Evolutionary conservation across 2,797 vertebrate genomes (phyloP), one percentile per base, ranked within the genome.

Genomic region (Zalophus californianus): DNA sequence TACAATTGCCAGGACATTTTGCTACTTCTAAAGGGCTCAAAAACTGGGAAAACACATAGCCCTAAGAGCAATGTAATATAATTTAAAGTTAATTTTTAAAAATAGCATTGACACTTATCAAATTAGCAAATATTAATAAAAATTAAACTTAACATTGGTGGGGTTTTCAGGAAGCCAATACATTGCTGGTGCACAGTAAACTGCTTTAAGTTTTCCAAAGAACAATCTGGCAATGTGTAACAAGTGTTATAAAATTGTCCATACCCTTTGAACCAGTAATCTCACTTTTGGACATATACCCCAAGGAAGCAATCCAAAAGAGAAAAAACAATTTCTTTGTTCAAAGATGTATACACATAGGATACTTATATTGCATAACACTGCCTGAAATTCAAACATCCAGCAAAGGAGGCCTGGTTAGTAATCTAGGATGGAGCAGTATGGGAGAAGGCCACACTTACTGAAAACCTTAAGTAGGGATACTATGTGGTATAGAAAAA

Each of bases 61-160:
- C 90, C 54, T 84, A 70, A 48, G 70, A 77, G 60, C 73, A 83
- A 91, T 62, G 35, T 90, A 96, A 93, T 70, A 64, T 3, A 7
- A 85, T 12, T 85, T 92, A 38, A 94, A 95, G 64, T 15, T 85
- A 54, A 44, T 80, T 80, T 85, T 82, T 2, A 2, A 92, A 95
- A 97, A 80, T 84, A 35, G 18, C 14, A 92, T 35, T 80, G 68
- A 29, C 35, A 91, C 13, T 91, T 80, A 93, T 18, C 78, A 83
- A 90, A 85, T 84, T 54, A 77, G 73, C 64, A 75, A 86, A 83
- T 90, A 90, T 70, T 83, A 58, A 87, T 77, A 93, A 44, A 91
- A 87, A 88, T 25, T 64, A 95, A 86, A 92, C n/a, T 27, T 77
- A 93, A 86, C n/a, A 72, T 4, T 91, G 66, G 32, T 32, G 92